Evolutionary conservation across 1,140 invertebrate genomes (phyloP).

Genomic region (Hormaphis cornu): DNA sequence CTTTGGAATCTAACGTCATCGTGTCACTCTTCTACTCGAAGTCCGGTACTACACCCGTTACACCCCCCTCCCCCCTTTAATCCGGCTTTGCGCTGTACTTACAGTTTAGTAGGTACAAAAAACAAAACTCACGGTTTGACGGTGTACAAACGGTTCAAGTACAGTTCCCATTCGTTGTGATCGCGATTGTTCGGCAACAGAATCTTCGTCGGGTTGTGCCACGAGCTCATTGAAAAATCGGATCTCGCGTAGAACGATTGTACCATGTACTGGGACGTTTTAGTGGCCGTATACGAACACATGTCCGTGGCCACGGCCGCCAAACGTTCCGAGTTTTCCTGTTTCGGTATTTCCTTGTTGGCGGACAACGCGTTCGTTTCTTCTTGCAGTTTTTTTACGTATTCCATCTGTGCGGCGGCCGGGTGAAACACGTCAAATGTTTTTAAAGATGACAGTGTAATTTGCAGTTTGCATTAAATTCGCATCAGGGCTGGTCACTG

Average conservation of each 20-base stretch:
- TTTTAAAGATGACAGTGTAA: not conserved
- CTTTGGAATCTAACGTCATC: no score
- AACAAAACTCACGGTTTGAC: not conserved
- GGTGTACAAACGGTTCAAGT: not conserved
- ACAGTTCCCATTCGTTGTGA: not conserved
- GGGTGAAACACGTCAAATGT: not conserved
- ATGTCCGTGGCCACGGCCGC: not conserved
- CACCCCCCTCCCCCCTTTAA: no score
- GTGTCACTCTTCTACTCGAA: no score
- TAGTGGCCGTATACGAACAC: not conserved
- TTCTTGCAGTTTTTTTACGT: not conserved
- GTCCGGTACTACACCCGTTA: no score
- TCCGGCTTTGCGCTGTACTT: no score
- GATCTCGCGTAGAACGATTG: constrained; percentile 10
- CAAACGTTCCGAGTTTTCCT: not conserved
- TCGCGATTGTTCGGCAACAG: not conserved
- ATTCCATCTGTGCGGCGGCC: not conserved
- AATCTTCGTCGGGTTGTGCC: not conserved
- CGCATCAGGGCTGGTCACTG: no score
- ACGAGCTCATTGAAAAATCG: not conserved
- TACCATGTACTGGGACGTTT: not conserved
- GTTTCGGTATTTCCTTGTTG: not conserved
- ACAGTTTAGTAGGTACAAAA: no score
- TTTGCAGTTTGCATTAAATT: no score
- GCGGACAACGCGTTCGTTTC: not conserved